Conservation (phyloP, 2,888 invertebrate species). For the Lithophane leautieri region DNA sequence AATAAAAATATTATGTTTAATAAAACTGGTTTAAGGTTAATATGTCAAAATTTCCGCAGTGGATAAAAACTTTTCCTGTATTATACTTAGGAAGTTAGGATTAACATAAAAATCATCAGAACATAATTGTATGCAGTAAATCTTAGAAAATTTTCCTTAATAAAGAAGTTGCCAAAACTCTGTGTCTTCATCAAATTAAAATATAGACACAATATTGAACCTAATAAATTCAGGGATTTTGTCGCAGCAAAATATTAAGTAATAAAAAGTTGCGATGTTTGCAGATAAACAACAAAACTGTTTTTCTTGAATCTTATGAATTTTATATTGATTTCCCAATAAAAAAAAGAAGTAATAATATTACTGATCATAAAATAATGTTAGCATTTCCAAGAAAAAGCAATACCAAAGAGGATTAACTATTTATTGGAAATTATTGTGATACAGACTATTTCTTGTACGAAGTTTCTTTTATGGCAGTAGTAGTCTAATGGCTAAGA, state of each 20-base stretch:
- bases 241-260: slow-evolving; percentile 2
- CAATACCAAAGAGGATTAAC: neutral
- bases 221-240: slow-evolving; percentile 4
- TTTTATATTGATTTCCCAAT: neutral
- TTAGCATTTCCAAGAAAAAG: slow-evolving; percentile 8
- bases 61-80: too few relatives aligned
- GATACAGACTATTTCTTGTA: neutral
- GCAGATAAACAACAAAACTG: slow-evolving; percentile 3
- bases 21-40: too few relatives aligned
- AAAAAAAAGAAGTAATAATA: neutral
- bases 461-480: neutral
- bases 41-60: too few relatives aligned
- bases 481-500: neutral
- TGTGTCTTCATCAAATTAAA: neutral
- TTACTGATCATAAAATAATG: slow-evolving; percentile 4
- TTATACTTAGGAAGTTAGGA: too few relatives aligned
- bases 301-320: neutral
- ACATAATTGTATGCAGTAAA: neutral
- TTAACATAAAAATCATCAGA: too few relatives aligned
- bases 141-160: neutral
- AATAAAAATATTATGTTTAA: too few relatives aligned
- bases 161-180: neutral
- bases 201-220: neutral
- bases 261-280: neutral
- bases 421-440: slow-evolving; percentile 1